These are phyloP conservation scores for Platanista minor DNA, from an alignment of 2,113 vertebrate species.

Conservation along the genomic window DNA sequence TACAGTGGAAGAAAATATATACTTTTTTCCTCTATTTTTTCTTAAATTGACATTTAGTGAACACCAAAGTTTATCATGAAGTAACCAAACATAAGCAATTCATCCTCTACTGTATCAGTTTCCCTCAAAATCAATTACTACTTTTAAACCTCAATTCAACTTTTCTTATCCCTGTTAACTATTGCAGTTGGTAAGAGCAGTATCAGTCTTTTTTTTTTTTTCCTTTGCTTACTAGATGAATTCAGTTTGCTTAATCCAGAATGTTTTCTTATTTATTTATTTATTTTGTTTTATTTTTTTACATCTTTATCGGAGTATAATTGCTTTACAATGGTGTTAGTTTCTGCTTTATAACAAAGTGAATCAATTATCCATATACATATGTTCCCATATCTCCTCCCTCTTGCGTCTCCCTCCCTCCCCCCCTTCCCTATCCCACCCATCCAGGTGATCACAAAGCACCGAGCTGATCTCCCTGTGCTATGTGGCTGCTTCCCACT, in stretches of 20 bases:
- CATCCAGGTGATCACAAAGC: too few species aligned
- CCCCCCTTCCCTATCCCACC: too few species aligned
- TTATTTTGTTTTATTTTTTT: too few species aligned
- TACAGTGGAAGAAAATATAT: neutral
- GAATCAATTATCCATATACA: too few species aligned
- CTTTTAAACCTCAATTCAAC: neutral
- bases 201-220: neutral
- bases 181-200: neutral
- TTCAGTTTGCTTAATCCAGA: neutral
- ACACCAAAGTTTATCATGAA: neutral
- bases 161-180: neutral
- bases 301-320: too few species aligned
- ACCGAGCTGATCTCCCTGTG: too few species aligned
- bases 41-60: neutral
- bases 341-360: too few species aligned
- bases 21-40: neutral
- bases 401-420: too few species aligned
- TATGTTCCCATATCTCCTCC: too few species aligned
- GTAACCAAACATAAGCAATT: neutral
- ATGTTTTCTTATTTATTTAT: neutral
- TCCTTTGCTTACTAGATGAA: neutral
- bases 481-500: too few species aligned
- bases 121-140: neutral
- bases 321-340: too few species aligned
- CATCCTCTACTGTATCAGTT: neutral